Conservation (phyloP, 1,140 invertebrate species). For the Drosophila ironensis region DNA sequence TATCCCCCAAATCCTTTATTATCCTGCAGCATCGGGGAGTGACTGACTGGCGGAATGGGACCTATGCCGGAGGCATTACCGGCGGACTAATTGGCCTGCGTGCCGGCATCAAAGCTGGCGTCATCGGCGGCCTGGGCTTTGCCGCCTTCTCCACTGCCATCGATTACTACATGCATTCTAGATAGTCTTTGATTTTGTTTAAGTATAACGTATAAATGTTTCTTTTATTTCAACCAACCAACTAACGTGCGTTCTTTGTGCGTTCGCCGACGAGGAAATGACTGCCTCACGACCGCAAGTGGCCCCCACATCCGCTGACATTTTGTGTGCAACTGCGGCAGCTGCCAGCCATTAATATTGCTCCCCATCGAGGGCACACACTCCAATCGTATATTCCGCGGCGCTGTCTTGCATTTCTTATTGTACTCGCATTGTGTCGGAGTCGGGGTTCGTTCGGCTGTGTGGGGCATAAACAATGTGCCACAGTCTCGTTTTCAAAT, state of each 20-base stretch:
- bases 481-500: conserved; percentile 58
- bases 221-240: too few species aligned
- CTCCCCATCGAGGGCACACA: conserved; percentile 31
- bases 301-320: conserved; percentile 29
- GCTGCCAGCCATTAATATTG: conserved; percentile 67
- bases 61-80: conserved; percentile 95
- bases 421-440: background rate
- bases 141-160: conserved; percentile 97
- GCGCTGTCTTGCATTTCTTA: too few species aligned
- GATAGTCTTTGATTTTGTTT: conserved; percentile 43
- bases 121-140: conserved; percentile 96
- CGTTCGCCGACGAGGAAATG: conserved; percentile 34
- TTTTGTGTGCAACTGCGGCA: conserved; percentile 55
- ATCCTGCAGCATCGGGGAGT: conserved; percentile 91
- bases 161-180: conserved; percentile 93
- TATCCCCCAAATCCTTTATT: too few species aligned
- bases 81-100: conserved; percentile 97
- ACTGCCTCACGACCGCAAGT: conserved; percentile 11
- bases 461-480: conserved; percentile 63
- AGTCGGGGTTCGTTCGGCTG: conserved; percentile 9
- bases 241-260: conserved; percentile 20
- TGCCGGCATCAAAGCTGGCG: conserved; percentile 95
- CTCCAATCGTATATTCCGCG: too few species aligned
- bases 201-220: conserved; percentile 47
- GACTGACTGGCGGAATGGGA: conserved; percentile 98